Conservation (phyloP, 1,140 invertebrate species). For the Magallana ariakensis region DNA sequence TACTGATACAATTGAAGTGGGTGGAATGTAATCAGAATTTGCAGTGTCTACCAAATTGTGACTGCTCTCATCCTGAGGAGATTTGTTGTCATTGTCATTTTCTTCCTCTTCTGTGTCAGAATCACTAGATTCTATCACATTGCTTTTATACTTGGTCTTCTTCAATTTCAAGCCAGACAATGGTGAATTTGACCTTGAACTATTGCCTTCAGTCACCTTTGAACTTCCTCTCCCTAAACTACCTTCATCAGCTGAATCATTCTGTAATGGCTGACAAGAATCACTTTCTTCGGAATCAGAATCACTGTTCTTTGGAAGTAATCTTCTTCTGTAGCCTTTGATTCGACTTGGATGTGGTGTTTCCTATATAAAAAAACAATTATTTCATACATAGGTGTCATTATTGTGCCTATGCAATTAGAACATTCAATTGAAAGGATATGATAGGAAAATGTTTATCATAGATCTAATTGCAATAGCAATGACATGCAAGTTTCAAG, state of each 20-base stretch:
- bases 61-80: not conserved
- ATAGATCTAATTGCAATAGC: no score
- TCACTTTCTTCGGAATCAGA: not conserved
- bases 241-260: not conserved
- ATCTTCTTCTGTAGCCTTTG: constrained; percentile 3
- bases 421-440: no score
- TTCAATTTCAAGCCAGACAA: not conserved
- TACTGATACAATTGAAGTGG: not conserved
- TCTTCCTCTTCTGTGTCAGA: not conserved
- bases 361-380: not conserved
- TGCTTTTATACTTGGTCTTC: not conserved
- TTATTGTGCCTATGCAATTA: no score
- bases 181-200: constrained; percentile 12
- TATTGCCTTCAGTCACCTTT: not conserved
- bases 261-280: not conserved
- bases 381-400: no score
- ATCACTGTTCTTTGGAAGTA: not conserved
- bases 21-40: not conserved
- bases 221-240: not conserved
- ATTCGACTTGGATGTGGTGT: not conserved
- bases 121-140: constrained; percentile 30
- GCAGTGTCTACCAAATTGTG: not conserved
- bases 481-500: no score
- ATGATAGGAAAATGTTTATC: no score
- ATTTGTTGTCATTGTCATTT: not conserved